These are phyloP conservation scores for Glomeris marginata DNA, from an alignment of 2,888 invertebrate species.

Conservation along the genomic window DNA sequence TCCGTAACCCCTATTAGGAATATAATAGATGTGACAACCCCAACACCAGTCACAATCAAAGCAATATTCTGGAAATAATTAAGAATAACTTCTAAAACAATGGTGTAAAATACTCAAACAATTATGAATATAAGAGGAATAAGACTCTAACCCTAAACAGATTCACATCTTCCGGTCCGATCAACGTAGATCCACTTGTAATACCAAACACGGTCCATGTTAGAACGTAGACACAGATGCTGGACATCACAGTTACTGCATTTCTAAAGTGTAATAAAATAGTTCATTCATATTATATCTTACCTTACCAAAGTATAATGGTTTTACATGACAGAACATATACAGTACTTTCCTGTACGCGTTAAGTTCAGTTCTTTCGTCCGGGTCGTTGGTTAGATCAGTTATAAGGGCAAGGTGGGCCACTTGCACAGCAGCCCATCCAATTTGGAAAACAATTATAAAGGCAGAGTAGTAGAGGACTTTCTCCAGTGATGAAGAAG, in stretches of 20 bases:
- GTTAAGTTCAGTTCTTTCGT: conserved; percentile 58
- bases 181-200: conserved; percentile 13
- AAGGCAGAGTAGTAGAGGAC: conserved; percentile 8
- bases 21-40: conserved; percentile 20
- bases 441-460: conserved; percentile 11
- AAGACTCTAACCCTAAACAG: conserved; percentile 7
- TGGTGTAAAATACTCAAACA: too few relatives aligned
- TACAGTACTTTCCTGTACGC: conserved; percentile 51
- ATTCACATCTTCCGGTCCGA: conserved; percentile 10
- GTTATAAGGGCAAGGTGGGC: conserved; percentile 80
- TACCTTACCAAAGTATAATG: too few relatives aligned
- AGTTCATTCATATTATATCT: too few relatives aligned
- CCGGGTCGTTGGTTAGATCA: conserved; percentile 55
- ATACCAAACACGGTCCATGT: conserved; percentile 51
- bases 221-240: conserved; percentile 62
- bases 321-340: too few relatives aligned
- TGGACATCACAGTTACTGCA: conserved; percentile 74
- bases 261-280: too few relatives aligned
- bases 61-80: conserved; percentile 20
- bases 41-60: conserved; percentile 21
- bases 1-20: conserved; percentile 21
- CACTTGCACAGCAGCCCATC: conserved; percentile 45
- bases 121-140: too few relatives aligned
- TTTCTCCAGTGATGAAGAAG: conserved; percentile 38
- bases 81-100: too few relatives aligned